phyloP scores from a whole-genome alignment of 2,113 vertebrate species.

The Mustelus asterias region DNA sequence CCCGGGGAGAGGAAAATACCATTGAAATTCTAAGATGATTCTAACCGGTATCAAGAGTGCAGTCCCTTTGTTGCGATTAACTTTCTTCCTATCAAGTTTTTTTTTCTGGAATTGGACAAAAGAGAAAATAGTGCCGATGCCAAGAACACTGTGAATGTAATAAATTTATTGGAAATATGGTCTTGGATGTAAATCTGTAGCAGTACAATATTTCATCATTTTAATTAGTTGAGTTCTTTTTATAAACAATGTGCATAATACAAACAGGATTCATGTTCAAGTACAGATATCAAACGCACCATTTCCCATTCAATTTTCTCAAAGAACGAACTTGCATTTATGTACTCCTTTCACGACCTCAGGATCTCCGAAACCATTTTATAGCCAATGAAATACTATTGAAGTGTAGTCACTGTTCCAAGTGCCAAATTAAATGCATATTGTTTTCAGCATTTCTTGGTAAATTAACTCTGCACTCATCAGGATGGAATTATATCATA shows the following conservation, averaged over 20 bases:
- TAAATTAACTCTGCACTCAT: background rate
- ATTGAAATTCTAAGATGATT: background rate
- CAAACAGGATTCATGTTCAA: slow-evolving; percentile 33
- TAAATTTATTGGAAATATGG: slow-evolving; percentile 32
- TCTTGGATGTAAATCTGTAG: slow-evolving; percentile 32
- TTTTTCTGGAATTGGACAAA: background rate
- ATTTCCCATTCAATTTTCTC: slow-evolving; percentile 32
- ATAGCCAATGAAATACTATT: slow-evolving; percentile 14
- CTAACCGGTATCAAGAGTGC: background rate
- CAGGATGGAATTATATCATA: background rate
- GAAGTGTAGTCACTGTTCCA: slow-evolving; percentile 7
- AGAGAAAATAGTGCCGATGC: slow-evolving; percentile 6
- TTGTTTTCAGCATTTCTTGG: background rate
- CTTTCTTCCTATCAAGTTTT: background rate
- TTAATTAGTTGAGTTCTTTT: slow-evolving; percentile 13
- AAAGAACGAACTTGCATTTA: background rate
- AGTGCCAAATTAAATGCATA: slow-evolving; percentile 8
- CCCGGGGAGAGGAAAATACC: background rate
- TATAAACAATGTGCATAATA: slow-evolving; percentile 32
- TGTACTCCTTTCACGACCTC: background rate
- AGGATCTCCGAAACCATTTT: background rate
- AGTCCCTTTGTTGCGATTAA: background rate
- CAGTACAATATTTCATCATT: slow-evolving; percentile 36
- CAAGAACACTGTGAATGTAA: slow-evolving; percentile 32
- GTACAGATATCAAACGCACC: slow-evolving; percentile 32